Evolutionary conservation across 2,888 invertebrate genomes (phyloP).

Genomic region (Phytoseiulus persimilis): DNA sequence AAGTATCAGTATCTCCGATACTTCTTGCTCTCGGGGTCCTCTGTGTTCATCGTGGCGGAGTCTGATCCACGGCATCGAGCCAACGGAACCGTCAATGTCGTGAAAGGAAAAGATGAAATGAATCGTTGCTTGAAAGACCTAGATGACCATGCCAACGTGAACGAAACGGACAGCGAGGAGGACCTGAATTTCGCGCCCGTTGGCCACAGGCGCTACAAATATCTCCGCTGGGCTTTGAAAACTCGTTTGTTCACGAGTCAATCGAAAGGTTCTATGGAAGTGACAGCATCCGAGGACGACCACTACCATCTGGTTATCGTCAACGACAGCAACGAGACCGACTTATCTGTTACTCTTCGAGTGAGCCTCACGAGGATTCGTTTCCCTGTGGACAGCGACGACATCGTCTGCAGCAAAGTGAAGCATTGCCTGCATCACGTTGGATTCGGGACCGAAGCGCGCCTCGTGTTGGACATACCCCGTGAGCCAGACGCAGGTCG

Average conservation of each 20-base stretch:
- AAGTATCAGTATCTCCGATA: constrained; percentile 33
- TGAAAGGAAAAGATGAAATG: constrained; percentile 35
- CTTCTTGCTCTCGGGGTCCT: constrained; percentile 17
- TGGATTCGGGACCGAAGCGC: constrained; percentile 18
- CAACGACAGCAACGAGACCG: constrained; percentile 15
- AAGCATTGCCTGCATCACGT: constrained; percentile 27
- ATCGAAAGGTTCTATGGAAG: not conserved
- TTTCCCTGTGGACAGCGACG: constrained; percentile 9
- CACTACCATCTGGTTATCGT: constrained; percentile 17
- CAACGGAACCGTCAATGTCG: constrained; percentile 31
- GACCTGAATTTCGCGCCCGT: not conserved
- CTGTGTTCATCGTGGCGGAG: not conserved
- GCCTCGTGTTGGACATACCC: constrained; percentile 17
- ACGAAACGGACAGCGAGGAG: constrained; percentile 28
- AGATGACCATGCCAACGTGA: not conserved
- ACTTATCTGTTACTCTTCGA: constrained; percentile 7
- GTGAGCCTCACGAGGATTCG: constrained; percentile 30
- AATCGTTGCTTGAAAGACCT: constrained; percentile 25
- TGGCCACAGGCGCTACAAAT: constrained; percentile 22
- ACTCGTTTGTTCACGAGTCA: not conserved
- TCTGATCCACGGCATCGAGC: not conserved
- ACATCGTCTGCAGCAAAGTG: constrained; percentile 22
- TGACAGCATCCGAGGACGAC: constrained; percentile 25
- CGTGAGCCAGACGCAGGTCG: constrained; percentile 24
- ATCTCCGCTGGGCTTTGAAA: constrained; percentile 18